Conservation (phyloP, 1,140 invertebrate genomes). For the Ladona fulva region DNA sequence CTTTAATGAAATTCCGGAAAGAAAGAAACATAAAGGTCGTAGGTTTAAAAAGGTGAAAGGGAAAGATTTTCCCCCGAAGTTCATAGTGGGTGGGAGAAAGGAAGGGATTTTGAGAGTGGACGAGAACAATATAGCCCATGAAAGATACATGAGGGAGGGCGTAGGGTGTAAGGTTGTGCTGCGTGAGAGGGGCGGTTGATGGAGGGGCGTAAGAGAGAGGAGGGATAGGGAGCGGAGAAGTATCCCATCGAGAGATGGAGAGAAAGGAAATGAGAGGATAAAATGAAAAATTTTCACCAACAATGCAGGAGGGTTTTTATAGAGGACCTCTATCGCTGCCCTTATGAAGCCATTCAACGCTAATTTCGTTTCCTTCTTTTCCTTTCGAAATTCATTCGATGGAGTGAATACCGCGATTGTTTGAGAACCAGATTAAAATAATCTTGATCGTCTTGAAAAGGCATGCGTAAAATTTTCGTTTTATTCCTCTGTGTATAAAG, state of each 20-base stretch:
- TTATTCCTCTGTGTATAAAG: no score
- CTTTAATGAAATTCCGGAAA: no score
- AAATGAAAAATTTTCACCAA: conserved; percentile 9
- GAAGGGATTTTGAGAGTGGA: neutral
- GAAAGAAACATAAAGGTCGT: no score
- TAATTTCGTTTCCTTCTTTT: no score
- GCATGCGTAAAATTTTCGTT: no score
- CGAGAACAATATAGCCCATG: conserved; percentile 4
- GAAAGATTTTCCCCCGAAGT: neutral
- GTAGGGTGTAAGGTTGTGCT: neutral
- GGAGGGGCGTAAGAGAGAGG: neutral
- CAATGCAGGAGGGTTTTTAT: neutral
- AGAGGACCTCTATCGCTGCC: no score
- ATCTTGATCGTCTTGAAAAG: no score
- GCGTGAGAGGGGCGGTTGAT: neutral
- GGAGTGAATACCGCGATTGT: no score
- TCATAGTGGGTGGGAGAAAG: neutral
- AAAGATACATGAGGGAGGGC: neutral
- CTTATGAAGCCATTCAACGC: no score
- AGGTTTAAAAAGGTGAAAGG: neutral
- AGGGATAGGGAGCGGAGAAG: neutral
- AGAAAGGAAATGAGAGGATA: neutral
- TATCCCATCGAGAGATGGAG: no score
- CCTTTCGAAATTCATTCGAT: no score
- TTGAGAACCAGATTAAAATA: no score